Percentiles rank a stretch among this genome's conserved stretches.
Conservation (phyloP, 2,888 invertebrate species). For the Priocnemis perturbator region DNA sequence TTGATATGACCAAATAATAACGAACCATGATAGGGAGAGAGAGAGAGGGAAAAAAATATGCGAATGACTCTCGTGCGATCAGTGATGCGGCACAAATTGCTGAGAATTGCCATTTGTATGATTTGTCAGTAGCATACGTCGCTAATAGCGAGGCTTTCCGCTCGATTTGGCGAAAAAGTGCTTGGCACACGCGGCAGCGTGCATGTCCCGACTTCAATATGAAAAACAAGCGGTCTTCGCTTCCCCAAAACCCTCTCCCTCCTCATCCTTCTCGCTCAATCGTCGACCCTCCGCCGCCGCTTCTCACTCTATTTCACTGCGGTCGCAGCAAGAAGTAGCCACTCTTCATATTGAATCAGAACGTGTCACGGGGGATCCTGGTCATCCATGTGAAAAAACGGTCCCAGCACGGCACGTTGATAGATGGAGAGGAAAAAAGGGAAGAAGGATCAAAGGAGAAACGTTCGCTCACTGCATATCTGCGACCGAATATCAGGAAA, state of each 20-base stretch:
- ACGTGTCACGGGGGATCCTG: constrained; percentile 52
- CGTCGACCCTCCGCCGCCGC: constrained; percentile 34
- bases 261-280: constrained; percentile 18
- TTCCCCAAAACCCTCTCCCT: constrained; percentile 17
- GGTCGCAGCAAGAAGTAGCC: constrained; percentile 45
- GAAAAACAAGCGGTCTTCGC: constrained; percentile 58
- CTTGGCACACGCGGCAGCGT: constrained; percentile 57
- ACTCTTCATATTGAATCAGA: constrained; percentile 41
- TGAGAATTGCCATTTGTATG: constrained; percentile 66
- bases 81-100: constrained; percentile 28
- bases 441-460: constrained; percentile 20
- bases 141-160: constrained; percentile 68
- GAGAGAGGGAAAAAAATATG: constrained; percentile 3
- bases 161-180: constrained; percentile 74
- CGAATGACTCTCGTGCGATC: constrained; percentile 29
- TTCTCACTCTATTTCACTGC: constrained; percentile 31
- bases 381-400: constrained; percentile 68
- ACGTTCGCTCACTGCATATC: too few relatives aligned
- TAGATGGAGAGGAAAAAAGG: constrained; percentile 34
- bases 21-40: background rate
- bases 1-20: background rate
- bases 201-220: constrained; percentile 59
- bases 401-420: constrained; percentile 56
- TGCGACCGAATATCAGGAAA: too few relatives aligned
- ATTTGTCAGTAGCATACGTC: constrained; percentile 73